Conservation (phyloP, 2,888 invertebrate species). For the Eugnorisma glareosa region DNA sequence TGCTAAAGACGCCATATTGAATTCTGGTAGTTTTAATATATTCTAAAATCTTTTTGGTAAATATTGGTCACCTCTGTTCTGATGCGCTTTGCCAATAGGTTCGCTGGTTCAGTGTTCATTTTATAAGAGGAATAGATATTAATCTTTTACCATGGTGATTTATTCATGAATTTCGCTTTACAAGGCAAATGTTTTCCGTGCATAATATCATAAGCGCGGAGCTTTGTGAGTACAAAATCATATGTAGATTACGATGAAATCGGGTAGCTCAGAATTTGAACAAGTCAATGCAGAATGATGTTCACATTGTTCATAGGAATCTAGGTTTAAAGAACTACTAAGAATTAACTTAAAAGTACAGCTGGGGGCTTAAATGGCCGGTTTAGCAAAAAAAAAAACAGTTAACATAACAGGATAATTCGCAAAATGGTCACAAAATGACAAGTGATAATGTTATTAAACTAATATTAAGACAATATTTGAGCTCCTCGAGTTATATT, state of each 20-base stretch:
- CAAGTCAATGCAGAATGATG: not conserved
- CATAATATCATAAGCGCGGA: slow-evolving; percentile 43
- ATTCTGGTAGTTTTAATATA: not conserved
- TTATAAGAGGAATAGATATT: slow-evolving; percentile 20
- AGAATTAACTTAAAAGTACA: too few relatives aligned
- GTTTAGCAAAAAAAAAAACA: too few relatives aligned
- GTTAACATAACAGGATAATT: too few relatives aligned
- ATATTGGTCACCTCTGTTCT: not conserved
- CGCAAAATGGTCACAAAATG: too few relatives aligned
- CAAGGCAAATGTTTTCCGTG: slow-evolving; percentile 48
- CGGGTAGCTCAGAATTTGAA: not conserved
- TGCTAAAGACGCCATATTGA: not conserved
- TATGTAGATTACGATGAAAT: slow-evolving; percentile 37
- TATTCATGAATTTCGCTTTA: slow-evolving; percentile 51
- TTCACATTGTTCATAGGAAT: not conserved
- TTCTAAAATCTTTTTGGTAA: not conserved
- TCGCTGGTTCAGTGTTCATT: not conserved
- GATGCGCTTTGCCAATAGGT: not conserved
- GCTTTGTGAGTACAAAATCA: slow-evolving; percentile 51
- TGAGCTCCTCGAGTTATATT: too few relatives aligned
- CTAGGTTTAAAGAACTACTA: not conserved
- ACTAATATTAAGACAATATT: too few relatives aligned
- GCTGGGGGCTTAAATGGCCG: too few relatives aligned
- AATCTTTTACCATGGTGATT: slow-evolving; percentile 44
- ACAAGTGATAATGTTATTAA: too few relatives aligned